Percentiles rank a stretch among this genome's conserved stretches.
Conservation (phyloP, 2,888 invertebrate genomes). For the Scaptodrosophila latifasciaeformis region DNA sequence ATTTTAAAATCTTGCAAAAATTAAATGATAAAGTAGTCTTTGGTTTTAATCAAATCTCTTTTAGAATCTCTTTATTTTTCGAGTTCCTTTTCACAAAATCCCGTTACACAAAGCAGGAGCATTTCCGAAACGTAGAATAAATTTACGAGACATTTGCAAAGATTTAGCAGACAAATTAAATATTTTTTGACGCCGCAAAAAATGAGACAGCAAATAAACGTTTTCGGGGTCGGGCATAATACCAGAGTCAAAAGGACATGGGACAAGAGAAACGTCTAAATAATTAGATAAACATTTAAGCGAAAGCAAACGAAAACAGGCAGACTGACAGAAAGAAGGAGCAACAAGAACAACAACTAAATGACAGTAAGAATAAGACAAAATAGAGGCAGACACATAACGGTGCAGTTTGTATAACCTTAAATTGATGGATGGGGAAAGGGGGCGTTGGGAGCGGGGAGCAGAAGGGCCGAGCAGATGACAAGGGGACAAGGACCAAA, state of each 20-base stretch:
- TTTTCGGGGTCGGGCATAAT: too few relatives aligned
- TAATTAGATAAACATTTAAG: slow-evolving; percentile 68
- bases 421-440: neutral
- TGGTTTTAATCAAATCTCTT: too few relatives aligned
- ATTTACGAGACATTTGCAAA: slow-evolving; percentile 21
- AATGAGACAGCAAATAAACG: too few relatives aligned
- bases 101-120: too few relatives aligned
- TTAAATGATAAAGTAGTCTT: too few relatives aligned
- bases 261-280: slow-evolving; percentile 50
- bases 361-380: slow-evolving; percentile 10
- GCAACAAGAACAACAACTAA: too few relatives aligned
- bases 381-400: slow-evolving; percentile 42
- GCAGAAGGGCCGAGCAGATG: slow-evolving; percentile 19
- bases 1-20: too few relatives aligned
- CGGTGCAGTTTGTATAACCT: slow-evolving; percentile 17
- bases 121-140: too few relatives aligned
- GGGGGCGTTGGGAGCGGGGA: neutral
- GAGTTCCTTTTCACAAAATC: too few relatives aligned
- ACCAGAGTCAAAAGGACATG: slow-evolving; percentile 25
- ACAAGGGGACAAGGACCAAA: too few relatives aligned
- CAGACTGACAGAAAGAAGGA: slow-evolving; percentile 12
- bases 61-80: too few relatives aligned
- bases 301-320: slow-evolving; percentile 22
- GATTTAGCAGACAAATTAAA: slow-evolving; percentile 44
- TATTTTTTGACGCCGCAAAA: slow-evolving; percentile 21